Base-by-base conservation (phyloP, 37 sponge, comb jelly and placozoan species). In the Theonella swinhoei region DNA sequence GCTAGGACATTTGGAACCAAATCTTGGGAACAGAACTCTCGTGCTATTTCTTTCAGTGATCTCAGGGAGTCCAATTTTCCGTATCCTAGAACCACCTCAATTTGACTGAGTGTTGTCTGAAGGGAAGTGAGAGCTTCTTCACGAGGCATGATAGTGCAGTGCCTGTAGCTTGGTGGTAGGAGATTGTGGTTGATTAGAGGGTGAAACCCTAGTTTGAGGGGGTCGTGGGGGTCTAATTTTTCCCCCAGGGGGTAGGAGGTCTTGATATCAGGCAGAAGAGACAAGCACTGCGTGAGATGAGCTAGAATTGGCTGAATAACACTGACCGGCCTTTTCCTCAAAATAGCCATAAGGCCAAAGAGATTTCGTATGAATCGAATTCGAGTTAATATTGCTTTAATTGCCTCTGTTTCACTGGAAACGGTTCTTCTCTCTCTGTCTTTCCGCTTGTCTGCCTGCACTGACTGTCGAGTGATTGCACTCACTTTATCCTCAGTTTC, bases 121-220 rank as follows among this genome's bases (percentile, higher is more conserved):
- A 91, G 38, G 31, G 70, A 36, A 14, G 36, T 61, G 42, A 87
- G 37, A n/a, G 82, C 74, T 32, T 77, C 77, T 2, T 23, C 25
- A 0, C 87, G 79, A 20, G 84, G 63, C 24, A 95, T 63, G 35
- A 85, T 86, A 0, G 68, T 78, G 36, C 82, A 86, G 2, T 82
- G 72, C 37, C 81, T 77, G 63, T 91, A 90, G 66, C 88, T 88
- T 0, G 95, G 95, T 61, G 95, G 95, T 17, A 95, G 92, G 0
- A 95, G 87, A 17, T 89, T 86, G 32, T 91, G 88, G 70, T 95
- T 93, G 70, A 93, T 83, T 54, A 82, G 78, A 25, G 89, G 90
- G 42, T 93, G 90, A 67, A 93, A 93, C 33, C 94, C 94, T 32
- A 85, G 47, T 1, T 2, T 29, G 5, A 93, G 61, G 7, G 87